These are phyloP conservation scores for Acrobeloides nanus DNA, from an alignment of 2,888 invertebrate genomes.

Conservation along the genomic window DNA sequence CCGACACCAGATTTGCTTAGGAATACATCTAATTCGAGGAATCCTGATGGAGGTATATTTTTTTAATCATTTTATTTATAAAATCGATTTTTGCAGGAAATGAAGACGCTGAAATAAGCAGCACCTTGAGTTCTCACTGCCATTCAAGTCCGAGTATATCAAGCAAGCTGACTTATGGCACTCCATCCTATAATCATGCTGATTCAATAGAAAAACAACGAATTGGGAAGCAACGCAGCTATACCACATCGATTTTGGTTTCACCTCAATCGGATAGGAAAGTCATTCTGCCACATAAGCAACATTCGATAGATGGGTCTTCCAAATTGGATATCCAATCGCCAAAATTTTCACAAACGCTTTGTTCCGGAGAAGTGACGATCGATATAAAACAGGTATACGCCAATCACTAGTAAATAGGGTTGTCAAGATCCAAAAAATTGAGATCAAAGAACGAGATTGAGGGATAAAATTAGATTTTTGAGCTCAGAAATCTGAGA, in stretches of 20 bases:
- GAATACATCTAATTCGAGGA: conserved; percentile 15
- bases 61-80: not conserved
- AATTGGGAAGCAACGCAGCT: conserved; percentile 38
- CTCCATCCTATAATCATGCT: not conserved
- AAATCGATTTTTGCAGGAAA: not conserved
- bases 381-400: conserved; percentile 30
- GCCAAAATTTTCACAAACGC: not conserved
- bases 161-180: not conserved
- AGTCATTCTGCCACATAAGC: conserved; percentile 16
- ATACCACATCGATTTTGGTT: conserved; percentile 48
- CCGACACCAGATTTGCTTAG: conserved; percentile 41
- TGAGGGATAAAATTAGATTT: too few species aligned
- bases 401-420: too few species aligned
- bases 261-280: conserved; percentile 33
- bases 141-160: too few species aligned
- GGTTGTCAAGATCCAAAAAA: too few species aligned
- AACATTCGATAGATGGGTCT: conserved; percentile 24
- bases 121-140: too few species aligned
- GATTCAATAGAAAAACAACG: conserved; percentile 5
- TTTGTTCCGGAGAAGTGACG: conserved; percentile 26
- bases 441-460: too few species aligned
- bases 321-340: not conserved
- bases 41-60: conserved; percentile 6
- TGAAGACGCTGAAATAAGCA: not conserved
- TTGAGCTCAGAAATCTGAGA: too few species aligned